Conservation (phyloP, 2,797 vertebrate species). For the Lagocephalus sceleratus region DNA sequence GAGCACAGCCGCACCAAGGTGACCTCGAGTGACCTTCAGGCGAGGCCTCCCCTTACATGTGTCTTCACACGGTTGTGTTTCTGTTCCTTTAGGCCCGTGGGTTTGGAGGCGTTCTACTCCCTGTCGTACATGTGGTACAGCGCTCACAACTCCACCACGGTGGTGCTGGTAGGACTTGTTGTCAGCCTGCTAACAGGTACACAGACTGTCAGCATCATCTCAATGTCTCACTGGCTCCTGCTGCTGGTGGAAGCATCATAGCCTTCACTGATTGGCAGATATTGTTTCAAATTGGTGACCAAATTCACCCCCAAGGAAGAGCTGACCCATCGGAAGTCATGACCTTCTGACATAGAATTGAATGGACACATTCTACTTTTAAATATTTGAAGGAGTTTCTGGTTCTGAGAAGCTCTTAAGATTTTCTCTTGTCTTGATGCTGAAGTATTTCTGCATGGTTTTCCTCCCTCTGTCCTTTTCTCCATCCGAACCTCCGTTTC, state of each 20-base stretch:
- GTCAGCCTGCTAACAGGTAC: conserved; percentile 91
- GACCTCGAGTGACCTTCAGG: neutral
- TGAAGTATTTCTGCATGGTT: too few species aligned
- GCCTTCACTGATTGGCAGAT: too few species aligned
- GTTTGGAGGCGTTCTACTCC: conserved; percentile 84
- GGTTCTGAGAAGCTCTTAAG: too few species aligned
- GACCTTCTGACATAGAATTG: too few species aligned
- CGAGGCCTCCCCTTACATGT: neutral
- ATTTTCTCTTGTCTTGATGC: too few species aligned
- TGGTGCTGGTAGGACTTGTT: conserved; percentile 88
- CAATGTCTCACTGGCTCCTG: neutral
- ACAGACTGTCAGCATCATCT: neutral
- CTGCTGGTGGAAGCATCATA: neutral
- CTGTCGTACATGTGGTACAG: conserved; percentile 98
- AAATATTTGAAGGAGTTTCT: too few species aligned
- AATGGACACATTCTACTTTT: too few species aligned
- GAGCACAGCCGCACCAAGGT: conserved; percentile 70
- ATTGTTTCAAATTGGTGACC: neutral
- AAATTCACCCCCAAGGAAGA: too few species aligned
- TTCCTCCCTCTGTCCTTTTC: too few species aligned
- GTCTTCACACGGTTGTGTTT: neutral
- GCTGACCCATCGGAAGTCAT: neutral
- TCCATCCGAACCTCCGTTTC: too few species aligned
- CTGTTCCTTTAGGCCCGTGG: conserved; percentile 68
- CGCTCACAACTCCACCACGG: conserved; percentile 90